Conservation (phyloP, 2,888 invertebrate species). For the Phanerotoma sp. region DNA sequence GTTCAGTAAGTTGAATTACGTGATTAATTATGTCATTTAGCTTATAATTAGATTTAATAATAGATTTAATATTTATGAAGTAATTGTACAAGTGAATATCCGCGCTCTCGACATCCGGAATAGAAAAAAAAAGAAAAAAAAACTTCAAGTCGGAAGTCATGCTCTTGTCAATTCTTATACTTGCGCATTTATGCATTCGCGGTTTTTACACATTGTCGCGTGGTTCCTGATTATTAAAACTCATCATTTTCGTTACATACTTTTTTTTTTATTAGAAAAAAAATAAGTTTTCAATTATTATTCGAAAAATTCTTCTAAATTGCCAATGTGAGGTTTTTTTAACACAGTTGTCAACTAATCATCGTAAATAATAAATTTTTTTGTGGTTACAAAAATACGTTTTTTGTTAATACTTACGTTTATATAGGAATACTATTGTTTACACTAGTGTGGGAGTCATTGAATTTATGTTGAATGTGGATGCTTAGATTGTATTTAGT, state of each 20-base stretch:
- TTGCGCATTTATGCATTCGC: slow-evolving; percentile 17
- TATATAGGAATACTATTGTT: too few species aligned
- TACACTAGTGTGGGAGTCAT: too few species aligned
- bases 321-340: too few species aligned
- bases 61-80: not conserved
- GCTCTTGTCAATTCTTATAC: slow-evolving; percentile 23
- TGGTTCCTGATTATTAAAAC: slow-evolving; percentile 4
- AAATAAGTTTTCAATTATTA: too few species aligned
- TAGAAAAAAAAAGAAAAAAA: slow-evolving; percentile 13
- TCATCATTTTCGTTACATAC: slow-evolving; percentile 1
- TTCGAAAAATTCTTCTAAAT: too few species aligned
- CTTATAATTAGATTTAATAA: too few species aligned
- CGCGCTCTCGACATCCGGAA: slow-evolving; percentile 18
- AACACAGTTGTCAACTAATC: too few species aligned
- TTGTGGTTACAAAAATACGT: too few species aligned
- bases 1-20: too few species aligned
- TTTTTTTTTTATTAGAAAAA: slow-evolving; percentile 1
- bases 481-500: slow-evolving; percentile 1
- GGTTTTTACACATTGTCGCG: slow-evolving; percentile 16
- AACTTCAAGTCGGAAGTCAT: slow-evolving; percentile 26
- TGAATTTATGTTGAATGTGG: too few species aligned
- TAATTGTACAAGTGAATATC: slow-evolving; percentile 4
- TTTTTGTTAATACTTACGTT: too few species aligned
- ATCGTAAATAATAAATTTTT: too few species aligned
- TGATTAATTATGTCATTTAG: not conserved